These are phyloP conservation scores for Bombus sibiricus DNA, from an alignment of 1,140 invertebrate genomes.

Conservation along the genomic window DNA sequence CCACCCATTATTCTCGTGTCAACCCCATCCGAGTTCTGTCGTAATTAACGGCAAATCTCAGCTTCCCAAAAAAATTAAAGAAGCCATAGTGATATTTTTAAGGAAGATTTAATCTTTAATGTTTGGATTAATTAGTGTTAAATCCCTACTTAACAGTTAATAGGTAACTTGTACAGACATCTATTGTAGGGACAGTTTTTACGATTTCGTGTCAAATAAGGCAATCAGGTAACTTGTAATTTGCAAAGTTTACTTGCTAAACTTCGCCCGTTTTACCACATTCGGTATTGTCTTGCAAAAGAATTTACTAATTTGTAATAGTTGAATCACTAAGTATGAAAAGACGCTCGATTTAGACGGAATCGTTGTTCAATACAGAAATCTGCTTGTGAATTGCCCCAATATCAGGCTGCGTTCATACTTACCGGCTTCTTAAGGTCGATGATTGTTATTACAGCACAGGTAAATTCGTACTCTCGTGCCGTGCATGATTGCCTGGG, in stretches of 20 bases:
- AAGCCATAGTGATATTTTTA: not conserved
- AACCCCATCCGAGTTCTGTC: conserved; percentile 69
- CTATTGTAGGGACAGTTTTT: too few species aligned
- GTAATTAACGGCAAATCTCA: conserved; percentile 57
- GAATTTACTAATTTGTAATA: too few species aligned
- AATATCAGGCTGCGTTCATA: conserved; percentile 15
- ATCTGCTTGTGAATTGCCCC: conserved; percentile 52
- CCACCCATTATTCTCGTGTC: conserved; percentile 20
- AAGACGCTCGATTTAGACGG: not conserved
- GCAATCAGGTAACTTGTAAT: too few species aligned
- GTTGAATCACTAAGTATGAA: conserved; percentile 13
- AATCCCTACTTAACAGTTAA: too few species aligned
- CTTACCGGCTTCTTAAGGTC: not conserved
- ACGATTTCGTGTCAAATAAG: too few species aligned
- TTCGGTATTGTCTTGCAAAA: too few species aligned
- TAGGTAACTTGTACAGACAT: too few species aligned
- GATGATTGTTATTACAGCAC: conserved; percentile 42
- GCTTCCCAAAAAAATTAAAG: not conserved
- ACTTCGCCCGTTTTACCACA: too few species aligned
- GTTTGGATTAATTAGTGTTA: too few species aligned
- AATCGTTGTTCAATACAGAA: not conserved
- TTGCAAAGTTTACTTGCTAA: too few species aligned
- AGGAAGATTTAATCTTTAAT: too few species aligned
- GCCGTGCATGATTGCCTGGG: not conserved
- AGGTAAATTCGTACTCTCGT: conserved; percentile 31